phyloP scores from a whole-genome alignment of 2,113 vertebrate species.

The Propithecus coquereli region DNA sequence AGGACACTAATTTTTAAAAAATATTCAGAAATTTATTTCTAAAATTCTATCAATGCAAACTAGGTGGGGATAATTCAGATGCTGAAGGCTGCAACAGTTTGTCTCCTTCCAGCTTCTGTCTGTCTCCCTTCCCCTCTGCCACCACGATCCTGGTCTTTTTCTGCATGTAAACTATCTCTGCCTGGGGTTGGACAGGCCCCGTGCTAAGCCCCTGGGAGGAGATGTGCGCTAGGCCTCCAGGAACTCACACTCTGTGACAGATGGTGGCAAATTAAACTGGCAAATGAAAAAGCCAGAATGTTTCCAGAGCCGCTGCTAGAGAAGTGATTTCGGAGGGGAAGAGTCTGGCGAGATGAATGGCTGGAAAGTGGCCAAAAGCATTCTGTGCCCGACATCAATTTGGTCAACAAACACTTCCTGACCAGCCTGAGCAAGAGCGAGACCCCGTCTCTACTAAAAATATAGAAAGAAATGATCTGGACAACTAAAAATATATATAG shows the following conservation, averaged over 20 bases:
- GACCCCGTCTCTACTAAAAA: no score
- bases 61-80: not conserved
- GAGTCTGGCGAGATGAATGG: not conserved
- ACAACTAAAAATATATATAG: no score
- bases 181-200: not conserved
- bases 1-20: not conserved
- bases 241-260: constrained; percentile 23
- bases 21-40: not conserved
- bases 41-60: not conserved
- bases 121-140: not conserved
- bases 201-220: not conserved
- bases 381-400: accelerated
- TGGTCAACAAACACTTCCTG: not conserved
- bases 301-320: constrained; percentile 5
- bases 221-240: not conserved
- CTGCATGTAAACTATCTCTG: not conserved
- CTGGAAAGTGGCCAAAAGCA: not conserved
- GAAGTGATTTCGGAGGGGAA: not conserved
- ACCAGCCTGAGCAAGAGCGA: no score
- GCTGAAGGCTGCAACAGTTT: not conserved
- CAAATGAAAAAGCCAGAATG: constrained; percentile 2
- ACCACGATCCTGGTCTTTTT: accelerated
- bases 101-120: not conserved
- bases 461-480: no score
- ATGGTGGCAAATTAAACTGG: constrained; percentile 60